phyloP scores from a whole-genome alignment of 2,888 invertebrate genomes.

The Trissolcus japonicus region DNA sequence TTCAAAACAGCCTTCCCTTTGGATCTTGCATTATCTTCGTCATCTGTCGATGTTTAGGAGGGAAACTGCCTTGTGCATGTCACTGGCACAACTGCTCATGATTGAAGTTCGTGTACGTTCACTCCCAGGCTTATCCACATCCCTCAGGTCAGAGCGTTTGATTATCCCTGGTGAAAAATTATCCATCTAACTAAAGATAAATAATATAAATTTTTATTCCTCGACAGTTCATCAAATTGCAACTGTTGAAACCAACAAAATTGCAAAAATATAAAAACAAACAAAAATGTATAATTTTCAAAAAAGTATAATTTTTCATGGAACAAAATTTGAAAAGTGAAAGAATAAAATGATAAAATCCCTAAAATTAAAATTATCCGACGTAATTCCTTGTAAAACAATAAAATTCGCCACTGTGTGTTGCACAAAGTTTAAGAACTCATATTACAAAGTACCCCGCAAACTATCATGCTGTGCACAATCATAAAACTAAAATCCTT shows the following conservation, averaged over 20 bases:
- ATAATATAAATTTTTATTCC: neutral
- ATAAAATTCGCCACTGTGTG: no score
- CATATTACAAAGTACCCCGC: conserved; percentile 19
- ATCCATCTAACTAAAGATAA: conserved; percentile 5
- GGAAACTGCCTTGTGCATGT: conserved; percentile 47
- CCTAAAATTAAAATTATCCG: no score
- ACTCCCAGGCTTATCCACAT: conserved; percentile 30
- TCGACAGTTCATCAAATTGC: neutral
- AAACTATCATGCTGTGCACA: conserved; percentile 22
- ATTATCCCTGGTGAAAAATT: conserved; percentile 52
- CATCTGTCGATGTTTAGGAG: conserved; percentile 47
- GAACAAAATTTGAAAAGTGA: no score
- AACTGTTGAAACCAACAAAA: no score
- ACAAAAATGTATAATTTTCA: no score
- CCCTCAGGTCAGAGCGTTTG: conserved; percentile 44
- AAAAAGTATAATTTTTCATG: no score
- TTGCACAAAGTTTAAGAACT: conserved; percentile 20
- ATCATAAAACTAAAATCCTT: conserved; percentile 24
- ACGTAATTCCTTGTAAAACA: no score
- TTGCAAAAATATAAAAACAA: no score
- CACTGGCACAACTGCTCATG: conserved; percentile 50
- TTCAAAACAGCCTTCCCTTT: conserved; percentile 21
- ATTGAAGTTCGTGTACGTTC: conserved; percentile 43
- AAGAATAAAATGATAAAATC: no score
- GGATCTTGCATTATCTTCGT: conserved; percentile 40